phyloP scores from a whole-genome alignment of 2,888 invertebrate genomes.

The Melieria omissa region DNA sequence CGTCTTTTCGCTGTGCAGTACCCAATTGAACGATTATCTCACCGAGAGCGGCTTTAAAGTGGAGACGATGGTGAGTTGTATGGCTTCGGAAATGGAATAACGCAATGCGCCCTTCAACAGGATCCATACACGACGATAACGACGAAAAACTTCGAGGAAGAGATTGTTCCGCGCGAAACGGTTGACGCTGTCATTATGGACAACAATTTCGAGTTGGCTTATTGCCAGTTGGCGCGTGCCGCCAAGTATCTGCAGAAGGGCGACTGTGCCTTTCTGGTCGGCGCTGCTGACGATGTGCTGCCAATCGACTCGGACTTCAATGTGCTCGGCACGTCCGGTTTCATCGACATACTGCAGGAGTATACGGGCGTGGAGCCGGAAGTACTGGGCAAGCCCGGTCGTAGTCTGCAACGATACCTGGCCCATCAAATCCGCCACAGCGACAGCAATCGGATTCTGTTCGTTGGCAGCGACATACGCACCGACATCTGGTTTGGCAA shows the following conservation, averaged over 20 bases:
- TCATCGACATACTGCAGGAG: constrained; percentile 45
- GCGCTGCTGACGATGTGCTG: constrained; percentile 49
- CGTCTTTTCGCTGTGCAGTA: too few species aligned
- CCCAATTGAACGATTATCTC: too few species aligned
- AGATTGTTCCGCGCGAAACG: constrained; percentile 21
- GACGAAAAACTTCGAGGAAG: too few species aligned
- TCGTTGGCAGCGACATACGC: constrained; percentile 84
- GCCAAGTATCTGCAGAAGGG: constrained; percentile 61
- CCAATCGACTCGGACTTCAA: constrained; percentile 47
- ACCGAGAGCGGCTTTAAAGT: too few species aligned
- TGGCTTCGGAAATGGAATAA: too few species aligned
- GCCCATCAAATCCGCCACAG: constrained; percentile 63
- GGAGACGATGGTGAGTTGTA: too few species aligned
- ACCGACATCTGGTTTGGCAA: constrained; percentile 81
- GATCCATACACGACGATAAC: too few species aligned
- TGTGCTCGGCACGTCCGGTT: constrained; percentile 43
- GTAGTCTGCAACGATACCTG: constrained; percentile 55
- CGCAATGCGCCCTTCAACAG: too few species aligned
- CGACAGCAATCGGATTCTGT: constrained; percentile 75
- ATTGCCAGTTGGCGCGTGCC: constrained; percentile 62
- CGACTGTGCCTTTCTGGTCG: constrained; percentile 63
- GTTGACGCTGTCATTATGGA: constrained; percentile 67
- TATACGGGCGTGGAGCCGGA: constrained; percentile 58
- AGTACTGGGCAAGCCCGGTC: constrained; percentile 66
- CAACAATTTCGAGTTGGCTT: constrained; percentile 62